Evolutionary conservation across 2,888 invertebrate species (phyloP), one percentile per base, ranked within the genome.

Genomic region (Xiphydria camelus): DNA sequence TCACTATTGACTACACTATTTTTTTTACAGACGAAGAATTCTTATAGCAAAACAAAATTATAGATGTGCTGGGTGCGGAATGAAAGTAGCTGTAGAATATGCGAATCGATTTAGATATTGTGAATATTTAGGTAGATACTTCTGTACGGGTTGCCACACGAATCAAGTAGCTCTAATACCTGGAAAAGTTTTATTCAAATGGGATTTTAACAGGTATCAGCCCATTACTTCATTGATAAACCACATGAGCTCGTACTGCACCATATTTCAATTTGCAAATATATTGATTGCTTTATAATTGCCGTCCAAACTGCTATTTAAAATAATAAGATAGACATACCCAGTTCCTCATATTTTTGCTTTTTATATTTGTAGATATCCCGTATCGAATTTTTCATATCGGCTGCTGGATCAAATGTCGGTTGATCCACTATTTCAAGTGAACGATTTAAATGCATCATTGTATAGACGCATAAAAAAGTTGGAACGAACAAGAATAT

Each of bases 61-160:
- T 64, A 80, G 87, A 19, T 93, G 92, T 75, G 89, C 91, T 29
- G 91, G 91, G 3, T 93, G 92, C 76, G 90, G 91, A 1, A 87
- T 88, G 82, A 84, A 83, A 64, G 88, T 92, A 4, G 86, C 87
- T 2, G 78, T 79, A 4, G 82, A 84, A 51, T 89, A 88, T 67
- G 83, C 87, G 7, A 84, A 85, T 46, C 82, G 85, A 59, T 89
- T 87, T 75, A 82, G 91, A 10, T 91, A 89, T 66, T 91, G 91
- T 70, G 86, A 88, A 62, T 93, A 93, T 76, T 77, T 90, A 49
- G 91, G 91, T 6, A 83, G 89, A 64, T 90, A 88, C 75, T 90
- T 91, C 76, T 93, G 93, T 66, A 89, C 90, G 7, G 89, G 89
- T 33, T 93, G 93, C 70, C 92, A 93, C 74, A 84, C 85, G 17